Evolutionary conservation across 2,888 invertebrate species (phyloP), one percentile per base, ranked within the genome.

Genomic region (Pandemis heparana): DNA sequence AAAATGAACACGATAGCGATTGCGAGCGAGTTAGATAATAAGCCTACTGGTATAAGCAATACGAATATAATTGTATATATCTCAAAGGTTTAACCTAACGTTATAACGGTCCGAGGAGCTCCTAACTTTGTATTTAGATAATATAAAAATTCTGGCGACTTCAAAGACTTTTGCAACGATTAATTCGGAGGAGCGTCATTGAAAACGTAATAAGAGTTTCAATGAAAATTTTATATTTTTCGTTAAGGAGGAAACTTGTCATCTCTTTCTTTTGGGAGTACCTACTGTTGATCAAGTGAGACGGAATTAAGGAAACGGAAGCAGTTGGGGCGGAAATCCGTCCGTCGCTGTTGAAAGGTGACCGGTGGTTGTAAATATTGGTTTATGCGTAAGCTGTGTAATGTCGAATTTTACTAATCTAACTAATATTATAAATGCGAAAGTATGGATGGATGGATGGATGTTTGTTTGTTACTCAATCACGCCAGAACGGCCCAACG

Each of bases 131-230:
- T 69, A 61, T 72, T 72, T 46, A 23, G 38, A 64, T 71, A 70
- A 65, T 38, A 70, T 43, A 74, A 72, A 75, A 75, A 74, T 64
- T 66, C 69, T 71, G 74, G 59, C 43, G 46, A 71, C 75, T 68
- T 76, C 75, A 77, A 77, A 77, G 75, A 56, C 61, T 46, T 69
- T 61, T 60, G 60, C 48, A 74, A 70, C 64, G 74, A 69, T 75
- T 71, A 75, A 77, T 77, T 75, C 68, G 62, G 38, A 18, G 53
- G 46, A 56, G 14, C 59, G 41, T 48, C 60, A 64, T 41, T 74
- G 73, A 60, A 69, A 73, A 73, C 72, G 41, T 68, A 51, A 51
- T 51, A 53, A 65, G 69, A 69, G 59, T 73, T 73, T 59, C 64
- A 71, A 48, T 56, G 62, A 62, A 53, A 43, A 43, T 46, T 61